These are phyloP conservation scores for Amblyornis subalaris DNA, from an alignment of 2,113 vertebrate species.

Conservation along the genomic window DNA sequence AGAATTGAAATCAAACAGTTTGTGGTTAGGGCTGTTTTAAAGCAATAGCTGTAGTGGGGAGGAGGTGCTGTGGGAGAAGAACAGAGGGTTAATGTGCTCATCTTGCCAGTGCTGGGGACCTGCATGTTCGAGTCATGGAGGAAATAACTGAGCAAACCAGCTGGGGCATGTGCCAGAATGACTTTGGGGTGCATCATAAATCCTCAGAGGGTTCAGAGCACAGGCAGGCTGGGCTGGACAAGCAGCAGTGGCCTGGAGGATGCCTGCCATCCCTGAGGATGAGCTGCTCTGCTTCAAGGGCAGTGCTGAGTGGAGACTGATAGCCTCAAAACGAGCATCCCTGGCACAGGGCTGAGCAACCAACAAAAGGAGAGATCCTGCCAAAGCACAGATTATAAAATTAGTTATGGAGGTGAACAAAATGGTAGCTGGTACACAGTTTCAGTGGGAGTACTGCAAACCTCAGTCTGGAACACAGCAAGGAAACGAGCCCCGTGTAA, in stretches of 20 bases:
- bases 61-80: not conserved
- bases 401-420: not conserved
- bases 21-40: not conserved
- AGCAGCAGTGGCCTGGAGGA: not conserved
- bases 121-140: not conserved
- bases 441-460: not conserved
- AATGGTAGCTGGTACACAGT: not conserved
- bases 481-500: not conserved
- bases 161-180: not conserved
- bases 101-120: not conserved
- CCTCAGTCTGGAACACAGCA: not conserved
- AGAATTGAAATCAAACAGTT: not conserved
- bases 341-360: not conserved
- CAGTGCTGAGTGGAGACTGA: not conserved
- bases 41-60: not conserved
- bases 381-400: not conserved
- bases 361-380: not conserved
- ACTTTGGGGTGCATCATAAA: not conserved
- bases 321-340: not conserved
- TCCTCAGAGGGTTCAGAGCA: not conserved
- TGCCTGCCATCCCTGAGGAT: not conserved
- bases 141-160: not conserved
- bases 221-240: not conserved
- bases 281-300: not conserved
- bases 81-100: not conserved